These are phyloP conservation scores for Nebria brevicollis DNA, from an alignment of 2,888 invertebrate species.

Conservation along the genomic window DNA sequence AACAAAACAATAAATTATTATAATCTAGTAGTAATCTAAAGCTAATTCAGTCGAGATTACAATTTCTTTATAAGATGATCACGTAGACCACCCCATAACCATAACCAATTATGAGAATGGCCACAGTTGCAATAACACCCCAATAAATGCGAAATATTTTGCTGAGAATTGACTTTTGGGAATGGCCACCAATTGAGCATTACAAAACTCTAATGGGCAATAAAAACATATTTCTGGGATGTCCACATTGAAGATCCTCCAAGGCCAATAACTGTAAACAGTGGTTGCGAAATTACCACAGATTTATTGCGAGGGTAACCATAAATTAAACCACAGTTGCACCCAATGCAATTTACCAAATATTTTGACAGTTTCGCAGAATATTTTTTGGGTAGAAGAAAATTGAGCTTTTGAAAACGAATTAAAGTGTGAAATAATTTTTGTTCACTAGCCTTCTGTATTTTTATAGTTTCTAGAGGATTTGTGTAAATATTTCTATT, in stretches of 20 bases:
- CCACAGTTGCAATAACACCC: neutral
- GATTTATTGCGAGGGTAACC: constrained; percentile 22
- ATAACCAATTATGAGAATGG: neutral
- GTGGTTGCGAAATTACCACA: constrained; percentile 1
- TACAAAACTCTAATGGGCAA: constrained; percentile 13
- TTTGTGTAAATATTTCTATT: no score
- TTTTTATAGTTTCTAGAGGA: neutral
- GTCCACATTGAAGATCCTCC: neutral
- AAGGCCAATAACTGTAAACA: constrained; percentile 7
- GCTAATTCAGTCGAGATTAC: neutral
- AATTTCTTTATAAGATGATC: neutral
- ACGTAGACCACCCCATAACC: neutral
- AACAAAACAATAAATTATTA: neutral
- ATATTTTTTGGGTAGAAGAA: neutral
- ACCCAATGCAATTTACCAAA: neutral
- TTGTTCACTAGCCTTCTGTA: constrained; percentile 2
- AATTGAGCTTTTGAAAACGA: neutral
- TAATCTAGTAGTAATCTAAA: neutral
- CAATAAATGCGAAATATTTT: neutral
- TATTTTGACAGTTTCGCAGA: constrained; percentile 6
- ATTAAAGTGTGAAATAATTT: constrained; percentile 20
- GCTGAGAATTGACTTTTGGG: neutral
- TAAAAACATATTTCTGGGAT: constrained; percentile 11
- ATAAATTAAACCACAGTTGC: constrained; percentile 20
- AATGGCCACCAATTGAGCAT: neutral